These are phyloP conservation scores for Anguilla rostrata DNA, from an alignment of 2,113 vertebrate species.

Conservation along the genomic window DNA sequence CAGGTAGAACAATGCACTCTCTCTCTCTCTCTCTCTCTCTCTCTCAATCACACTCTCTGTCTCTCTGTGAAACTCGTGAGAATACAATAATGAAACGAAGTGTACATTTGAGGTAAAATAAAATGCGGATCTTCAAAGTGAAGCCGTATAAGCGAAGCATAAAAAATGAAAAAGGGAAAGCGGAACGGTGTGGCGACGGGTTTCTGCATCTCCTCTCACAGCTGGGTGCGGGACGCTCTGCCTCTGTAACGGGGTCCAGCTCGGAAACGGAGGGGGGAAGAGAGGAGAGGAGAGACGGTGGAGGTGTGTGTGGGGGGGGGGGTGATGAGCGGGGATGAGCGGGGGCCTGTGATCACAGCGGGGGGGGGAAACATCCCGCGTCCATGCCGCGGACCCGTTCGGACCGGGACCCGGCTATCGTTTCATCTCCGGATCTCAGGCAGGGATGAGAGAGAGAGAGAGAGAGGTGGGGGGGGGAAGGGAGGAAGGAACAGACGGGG, in stretches of 20 bases:
- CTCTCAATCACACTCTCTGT: too few species aligned
- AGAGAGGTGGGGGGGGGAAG: constrained; percentile 17
- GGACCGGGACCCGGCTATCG: background rate
- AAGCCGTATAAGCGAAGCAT: background rate
- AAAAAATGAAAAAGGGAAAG: background rate
- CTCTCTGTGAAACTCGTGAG: constrained; percentile 6
- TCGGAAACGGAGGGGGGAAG: background rate
- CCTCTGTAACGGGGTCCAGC: background rate
- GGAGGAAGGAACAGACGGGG: background rate
- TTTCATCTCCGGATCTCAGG: background rate
- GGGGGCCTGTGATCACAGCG: constrained; percentile 1
- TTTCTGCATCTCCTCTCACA: background rate
- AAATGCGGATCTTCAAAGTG: constrained; percentile 34
- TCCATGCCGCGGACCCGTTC: background rate
- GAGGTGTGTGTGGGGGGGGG: too few species aligned
- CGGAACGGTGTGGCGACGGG: background rate
- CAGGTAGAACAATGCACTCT: background rate
- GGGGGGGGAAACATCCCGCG: background rate
- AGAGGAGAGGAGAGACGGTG: background rate
- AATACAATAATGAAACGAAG: constrained; percentile 15
- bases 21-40: too few species aligned
- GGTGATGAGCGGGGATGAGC: background rate
- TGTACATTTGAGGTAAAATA: constrained; percentile 10
- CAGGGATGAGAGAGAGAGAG: constrained; percentile 14
- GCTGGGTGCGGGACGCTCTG: background rate